A percentile compares a stretch with the other conserved stretches of the same genome.
Conservation (phyloP, 2,797 vertebrate genomes). For the Xerus rutilus region DNA sequence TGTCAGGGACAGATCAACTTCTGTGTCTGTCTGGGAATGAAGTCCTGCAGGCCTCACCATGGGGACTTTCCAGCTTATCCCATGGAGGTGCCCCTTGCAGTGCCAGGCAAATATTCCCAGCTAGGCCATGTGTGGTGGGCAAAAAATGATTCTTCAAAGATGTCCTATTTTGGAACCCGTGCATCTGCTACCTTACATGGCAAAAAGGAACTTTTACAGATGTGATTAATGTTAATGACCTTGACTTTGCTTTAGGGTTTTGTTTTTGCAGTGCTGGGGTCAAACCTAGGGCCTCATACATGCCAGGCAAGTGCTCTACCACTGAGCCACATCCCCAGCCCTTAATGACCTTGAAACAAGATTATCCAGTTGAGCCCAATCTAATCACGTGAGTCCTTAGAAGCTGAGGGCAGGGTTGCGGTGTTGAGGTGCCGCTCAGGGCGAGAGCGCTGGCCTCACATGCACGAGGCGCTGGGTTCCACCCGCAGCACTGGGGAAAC, state of each 20-base stretch:
- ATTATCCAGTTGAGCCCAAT: neutral
- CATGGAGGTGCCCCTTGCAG: neutral
- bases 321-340: too few relatives aligned
- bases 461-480: neutral
- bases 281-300: too few relatives aligned
- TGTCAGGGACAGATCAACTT: neutral
- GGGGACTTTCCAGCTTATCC: neutral
- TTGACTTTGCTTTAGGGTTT: too few relatives aligned
- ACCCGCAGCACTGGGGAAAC: neutral
- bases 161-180: neutral
- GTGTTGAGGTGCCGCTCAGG: too few relatives aligned
- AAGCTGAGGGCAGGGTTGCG: neutral
- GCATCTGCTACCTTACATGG: too few relatives aligned
- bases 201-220: neutral
- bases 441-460: neutral
- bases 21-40: neutral
- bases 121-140: too few relatives aligned
- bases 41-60: neutral
- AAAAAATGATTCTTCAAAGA: neutral
- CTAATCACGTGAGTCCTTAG: neutral
- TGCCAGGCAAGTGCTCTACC: too few relatives aligned
- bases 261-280: too few relatives aligned
- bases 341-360: neutral
- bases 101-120: neutral
- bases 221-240: neutral